These are phyloP conservation scores for Phrynosoma platyrhinos DNA, from an alignment of 2,113 vertebrate genomes.

Conservation along the genomic window DNA sequence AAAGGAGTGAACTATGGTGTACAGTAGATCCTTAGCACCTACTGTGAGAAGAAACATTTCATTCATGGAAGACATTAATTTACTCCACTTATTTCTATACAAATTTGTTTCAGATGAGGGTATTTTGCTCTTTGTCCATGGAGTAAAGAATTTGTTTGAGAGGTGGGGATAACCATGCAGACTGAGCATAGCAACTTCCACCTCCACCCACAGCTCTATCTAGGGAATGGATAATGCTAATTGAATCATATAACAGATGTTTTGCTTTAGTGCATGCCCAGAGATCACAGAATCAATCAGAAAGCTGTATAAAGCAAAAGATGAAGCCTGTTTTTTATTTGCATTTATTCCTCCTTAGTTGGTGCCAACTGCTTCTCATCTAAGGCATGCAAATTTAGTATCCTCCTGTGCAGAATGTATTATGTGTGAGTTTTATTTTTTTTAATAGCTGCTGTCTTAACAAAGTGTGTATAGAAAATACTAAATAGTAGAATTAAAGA, in stretches of 20 bases:
- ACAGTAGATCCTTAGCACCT: not conserved
- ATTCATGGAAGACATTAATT: not conserved
- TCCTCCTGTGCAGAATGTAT: not conserved
- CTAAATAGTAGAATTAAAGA: not conserved
- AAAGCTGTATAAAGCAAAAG: conserved; percentile 15
- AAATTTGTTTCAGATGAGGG: not conserved
- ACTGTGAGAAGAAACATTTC: not conserved
- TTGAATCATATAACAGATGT: not conserved
- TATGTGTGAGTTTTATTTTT: not conserved
- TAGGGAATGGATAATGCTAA: conserved; percentile 2
- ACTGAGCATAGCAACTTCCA: not conserved
- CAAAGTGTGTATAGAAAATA: not conserved
- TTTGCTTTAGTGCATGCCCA: not conserved
- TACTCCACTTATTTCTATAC: not conserved
- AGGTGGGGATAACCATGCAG: not conserved
- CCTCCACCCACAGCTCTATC: not conserved
- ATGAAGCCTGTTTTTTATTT: not conserved
- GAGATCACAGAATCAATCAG: not conserved
- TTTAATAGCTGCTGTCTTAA: conserved; percentile 13
- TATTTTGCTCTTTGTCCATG: not conserved
- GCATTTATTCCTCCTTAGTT: conserved; percentile 16
- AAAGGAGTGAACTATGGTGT: too few species aligned
- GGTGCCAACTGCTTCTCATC: not conserved
- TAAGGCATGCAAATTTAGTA: not conserved
- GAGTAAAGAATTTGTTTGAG: not conserved